Conservation (phyloP, 2,888 invertebrate genomes). For the Orgyia antiqua region DNA sequence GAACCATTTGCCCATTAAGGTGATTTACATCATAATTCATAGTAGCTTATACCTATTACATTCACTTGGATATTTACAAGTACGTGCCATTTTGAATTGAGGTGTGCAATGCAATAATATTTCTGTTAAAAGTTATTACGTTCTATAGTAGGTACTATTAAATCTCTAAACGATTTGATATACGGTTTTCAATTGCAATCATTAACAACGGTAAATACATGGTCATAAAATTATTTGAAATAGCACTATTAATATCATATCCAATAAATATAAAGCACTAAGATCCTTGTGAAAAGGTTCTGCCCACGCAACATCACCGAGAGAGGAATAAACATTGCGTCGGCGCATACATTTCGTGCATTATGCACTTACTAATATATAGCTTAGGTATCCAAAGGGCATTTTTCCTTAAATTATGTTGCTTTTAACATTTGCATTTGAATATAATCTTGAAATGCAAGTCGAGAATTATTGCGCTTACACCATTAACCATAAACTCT, state of each 20-base stretch:
- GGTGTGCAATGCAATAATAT: too few species aligned
- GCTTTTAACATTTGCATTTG: conserved; percentile 29
- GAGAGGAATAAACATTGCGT: conserved; percentile 46
- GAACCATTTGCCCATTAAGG: too few species aligned
- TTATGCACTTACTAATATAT: conserved; percentile 41
- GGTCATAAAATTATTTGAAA: not conserved
- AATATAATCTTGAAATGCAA: conserved; percentile 23
- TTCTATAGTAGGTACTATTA: too few species aligned
- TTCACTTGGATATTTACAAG: too few species aligned
- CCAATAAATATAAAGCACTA: conserved; percentile 16
- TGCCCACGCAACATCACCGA: conserved; percentile 52
- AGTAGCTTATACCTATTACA: too few species aligned
- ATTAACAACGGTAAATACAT: too few species aligned
- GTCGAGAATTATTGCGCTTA: conserved; percentile 19
- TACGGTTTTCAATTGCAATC: too few species aligned
- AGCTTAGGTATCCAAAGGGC: conserved; percentile 25
- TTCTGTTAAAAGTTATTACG: too few species aligned
- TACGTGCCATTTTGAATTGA: too few species aligned
- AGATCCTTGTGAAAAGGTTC: conserved; percentile 28
- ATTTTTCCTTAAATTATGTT: conserved; percentile 33
- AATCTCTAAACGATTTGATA: too few species aligned
- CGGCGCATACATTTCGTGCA: conserved; percentile 47
- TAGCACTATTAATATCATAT: conserved; percentile 14
- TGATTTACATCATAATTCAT: too few species aligned
- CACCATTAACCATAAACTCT: conserved; percentile 19